These are phyloP conservation scores for Drosophila birchii DNA, from an alignment of 2,888 invertebrate species.

Conservation along the genomic window DNA sequence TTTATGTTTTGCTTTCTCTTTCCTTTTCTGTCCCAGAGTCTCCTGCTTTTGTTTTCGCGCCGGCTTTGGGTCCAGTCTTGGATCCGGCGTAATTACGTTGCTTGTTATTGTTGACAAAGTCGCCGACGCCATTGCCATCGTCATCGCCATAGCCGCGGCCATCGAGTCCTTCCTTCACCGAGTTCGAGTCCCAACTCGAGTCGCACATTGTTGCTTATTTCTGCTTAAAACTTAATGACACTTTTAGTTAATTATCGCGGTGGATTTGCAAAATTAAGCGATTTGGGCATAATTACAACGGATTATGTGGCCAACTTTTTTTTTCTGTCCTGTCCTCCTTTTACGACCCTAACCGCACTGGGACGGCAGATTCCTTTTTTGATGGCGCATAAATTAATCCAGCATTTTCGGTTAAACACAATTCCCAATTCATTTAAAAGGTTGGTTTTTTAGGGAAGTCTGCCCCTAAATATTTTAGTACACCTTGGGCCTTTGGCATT, in stretches of 20 bases:
- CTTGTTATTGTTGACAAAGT: slow-evolving; percentile 75
- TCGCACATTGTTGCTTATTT: slow-evolving; percentile 64
- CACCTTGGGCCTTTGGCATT: slow-evolving; percentile 53
- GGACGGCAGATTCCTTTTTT: slow-evolving; percentile 18
- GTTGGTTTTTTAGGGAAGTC: slow-evolving; percentile 11
- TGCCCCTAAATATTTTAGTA: slow-evolving; percentile 31
- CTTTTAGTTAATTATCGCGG: slow-evolving; percentile 79
- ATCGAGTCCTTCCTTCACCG: slow-evolving; percentile 14
- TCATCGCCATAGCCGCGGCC: slow-evolving; percentile 8
- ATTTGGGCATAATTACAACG: slow-evolving; percentile 75
- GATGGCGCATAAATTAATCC: slow-evolving; percentile 33
- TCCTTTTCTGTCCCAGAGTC: slow-evolving; percentile 13
- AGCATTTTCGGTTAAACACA: slow-evolving; percentile 29
- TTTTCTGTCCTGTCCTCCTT: slow-evolving; percentile 4
- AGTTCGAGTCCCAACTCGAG: slow-evolving; percentile 45
- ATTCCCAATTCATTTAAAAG: slow-evolving; percentile 39
- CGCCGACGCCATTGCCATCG: slow-evolving; percentile 26
- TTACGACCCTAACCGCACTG: slow-evolving; percentile 21
- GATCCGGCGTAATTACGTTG: slow-evolving; percentile 66
- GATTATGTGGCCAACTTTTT: slow-evolving; percentile 60
- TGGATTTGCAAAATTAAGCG: slow-evolving; percentile 81
- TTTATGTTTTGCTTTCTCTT: slow-evolving; percentile 38
- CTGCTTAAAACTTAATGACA: slow-evolving; percentile 79
- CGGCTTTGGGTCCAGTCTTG: slow-evolving; percentile 52
- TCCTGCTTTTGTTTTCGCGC: slow-evolving; percentile 48